phyloP scores from a whole-genome alignment of 2,113 vertebrate species.

The Tretioscincus oriximinensis region DNA sequence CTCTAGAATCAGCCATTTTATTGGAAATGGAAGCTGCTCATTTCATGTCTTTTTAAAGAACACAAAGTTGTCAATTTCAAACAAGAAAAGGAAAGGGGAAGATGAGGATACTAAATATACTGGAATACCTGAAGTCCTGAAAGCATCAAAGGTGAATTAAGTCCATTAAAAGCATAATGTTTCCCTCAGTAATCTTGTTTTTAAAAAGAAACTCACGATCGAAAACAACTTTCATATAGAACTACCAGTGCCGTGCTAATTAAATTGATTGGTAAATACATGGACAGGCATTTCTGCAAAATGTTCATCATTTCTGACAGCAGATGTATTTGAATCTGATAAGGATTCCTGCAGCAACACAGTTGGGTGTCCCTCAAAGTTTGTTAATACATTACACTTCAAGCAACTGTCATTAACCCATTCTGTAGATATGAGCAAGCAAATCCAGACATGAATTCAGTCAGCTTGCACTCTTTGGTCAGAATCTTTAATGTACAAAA shows the following conservation, averaged over 20 bases:
- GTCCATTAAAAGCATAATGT: constrained; percentile 19
- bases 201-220: constrained; percentile 11
- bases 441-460: constrained; percentile 15
- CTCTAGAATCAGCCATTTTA: not conserved
- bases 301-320: constrained; percentile 32
- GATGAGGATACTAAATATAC: not conserved
- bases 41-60: not conserved
- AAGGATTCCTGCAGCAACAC: constrained; percentile 17
- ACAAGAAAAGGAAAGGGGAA: not conserved
- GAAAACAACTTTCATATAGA: not conserved
- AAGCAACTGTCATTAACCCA: constrained; percentile 33
- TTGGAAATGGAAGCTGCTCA: not conserved
- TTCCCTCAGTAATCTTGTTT: constrained; percentile 20
- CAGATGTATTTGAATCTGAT: constrained; percentile 17
- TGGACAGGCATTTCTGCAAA: constrained; percentile 21
- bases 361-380: constrained; percentile 40
- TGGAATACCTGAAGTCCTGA: constrained; percentile 28
- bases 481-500: not conserved
- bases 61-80: not conserved
- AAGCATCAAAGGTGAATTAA: constrained; percentile 27
- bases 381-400: constrained; percentile 32
- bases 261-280: constrained; percentile 5
- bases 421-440: constrained; percentile 27
- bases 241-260: not conserved
- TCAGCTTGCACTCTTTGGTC: not conserved